Conservation (phyloP, 2,113 vertebrate species). For the Colossoma macropomum region DNA sequence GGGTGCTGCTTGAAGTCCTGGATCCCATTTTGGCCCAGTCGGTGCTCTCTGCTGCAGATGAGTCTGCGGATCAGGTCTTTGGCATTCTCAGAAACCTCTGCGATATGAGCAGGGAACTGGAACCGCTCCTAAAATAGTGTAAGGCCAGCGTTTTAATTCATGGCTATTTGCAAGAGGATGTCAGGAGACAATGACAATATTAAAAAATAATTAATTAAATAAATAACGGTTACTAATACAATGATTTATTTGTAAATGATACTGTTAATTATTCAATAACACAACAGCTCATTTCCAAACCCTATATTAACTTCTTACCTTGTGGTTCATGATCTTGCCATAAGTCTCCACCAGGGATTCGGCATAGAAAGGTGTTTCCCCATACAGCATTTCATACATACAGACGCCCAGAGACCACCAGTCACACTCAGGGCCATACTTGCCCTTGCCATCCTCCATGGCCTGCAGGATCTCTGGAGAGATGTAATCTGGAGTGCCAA, state of each 20-base stretch:
- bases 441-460: constrained; percentile 99
- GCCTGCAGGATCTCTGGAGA: constrained; percentile 98
- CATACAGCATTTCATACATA: constrained; percentile 99
- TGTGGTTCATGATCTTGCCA: constrained; percentile 99
- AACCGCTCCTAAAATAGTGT: constrained; percentile 86
- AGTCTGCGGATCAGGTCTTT: constrained; percentile 96
- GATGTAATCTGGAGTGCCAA: constrained; percentile 98
- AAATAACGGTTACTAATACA: too few species aligned
- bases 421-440: constrained; percentile 97
- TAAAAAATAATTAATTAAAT: neutral
- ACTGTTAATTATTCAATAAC: too few species aligned
- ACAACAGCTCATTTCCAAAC: neutral
- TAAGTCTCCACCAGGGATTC: constrained; percentile 99
- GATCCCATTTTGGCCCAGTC: constrained; percentile 97
- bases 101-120: constrained; percentile 93
- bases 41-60: constrained; percentile 95
- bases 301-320: constrained; percentile 79
- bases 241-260: too few species aligned
- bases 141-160: neutral
- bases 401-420: constrained; percentile 99
- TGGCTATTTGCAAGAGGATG: neutral
- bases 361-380: constrained; percentile 98
- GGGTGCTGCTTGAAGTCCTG: constrained; percentile 96
- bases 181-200: neutral
- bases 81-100: constrained; percentile 94